Base-by-base conservation (phyloP, 2,113 vertebrate genomes). In the Chauna torquata region DNA sequence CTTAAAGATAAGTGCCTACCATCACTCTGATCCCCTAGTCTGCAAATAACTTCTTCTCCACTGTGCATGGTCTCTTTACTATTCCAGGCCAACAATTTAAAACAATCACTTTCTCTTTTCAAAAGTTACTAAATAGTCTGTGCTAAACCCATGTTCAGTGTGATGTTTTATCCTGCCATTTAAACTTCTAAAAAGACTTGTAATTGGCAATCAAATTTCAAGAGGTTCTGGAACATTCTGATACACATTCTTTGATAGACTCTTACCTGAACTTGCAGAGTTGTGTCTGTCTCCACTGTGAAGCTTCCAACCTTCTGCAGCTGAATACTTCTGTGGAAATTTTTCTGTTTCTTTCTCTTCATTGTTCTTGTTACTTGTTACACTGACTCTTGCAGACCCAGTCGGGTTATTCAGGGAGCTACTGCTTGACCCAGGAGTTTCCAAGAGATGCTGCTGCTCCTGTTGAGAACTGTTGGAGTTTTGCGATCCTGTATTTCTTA, bases 361-460 rank as follows among this genome's bases (percentile, higher is more conserved):
- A 22, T 54, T n/a, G 14, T 90, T 78, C 8, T 62, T 61, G 34
- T 36, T 59, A 69, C 16, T 76, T 76, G 12, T 7, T 7, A 17
- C 57, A 11, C n/a, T 49, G 68, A 61, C 64, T 42, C 36, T 38
- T 6, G 71, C 28, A 15, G 89, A 24, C 5, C 79, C 84, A 45
- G 65, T 3, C 1, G 94, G 52, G 59, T 97, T 96, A 85, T 97
- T 97, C 65, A 97, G 84, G 66, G 96, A 95, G 75, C 95, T 94
- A 45, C 95, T 98, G 92, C 96, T 97, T 3, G 97, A 94, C 1
- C 55, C 94, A 3, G 96, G 70, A 45, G 55, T 94, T 82, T 92
- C 91, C 78, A 98, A 89, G 59, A 96, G 96, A 57, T 81, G 97
- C 79, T 97, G 93, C 40, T 98, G 91, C 59, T 92, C 96, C 45